Conservation (phyloP, 2,113 vertebrate genomes). For the Cathartes aura region DNA sequence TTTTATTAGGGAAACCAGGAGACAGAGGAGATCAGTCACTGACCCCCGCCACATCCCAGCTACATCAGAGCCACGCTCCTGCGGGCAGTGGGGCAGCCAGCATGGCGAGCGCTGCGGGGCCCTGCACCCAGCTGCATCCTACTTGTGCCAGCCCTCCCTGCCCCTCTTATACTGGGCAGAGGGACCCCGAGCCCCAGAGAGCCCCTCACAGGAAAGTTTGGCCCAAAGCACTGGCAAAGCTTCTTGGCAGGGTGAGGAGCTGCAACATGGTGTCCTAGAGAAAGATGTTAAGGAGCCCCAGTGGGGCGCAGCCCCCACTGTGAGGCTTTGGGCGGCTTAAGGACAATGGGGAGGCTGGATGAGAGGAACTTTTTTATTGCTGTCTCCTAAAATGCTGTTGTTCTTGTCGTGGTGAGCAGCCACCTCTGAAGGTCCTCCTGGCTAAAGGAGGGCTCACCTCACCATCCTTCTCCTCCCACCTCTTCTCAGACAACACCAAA, state of each 20-base stretch:
- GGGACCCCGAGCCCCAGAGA: not conserved
- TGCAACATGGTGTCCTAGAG: not conserved
- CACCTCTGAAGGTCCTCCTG: not conserved
- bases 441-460: not conserved
- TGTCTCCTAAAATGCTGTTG: not conserved
- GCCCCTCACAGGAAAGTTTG: not conserved
- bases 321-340: not conserved
- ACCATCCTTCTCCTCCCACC: not conserved
- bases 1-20: not conserved
- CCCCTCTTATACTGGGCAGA: not conserved
- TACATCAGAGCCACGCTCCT: not conserved
- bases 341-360: not conserved
- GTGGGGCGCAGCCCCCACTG: fast-evolving
- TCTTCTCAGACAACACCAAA: not conserved
- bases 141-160: not conserved
- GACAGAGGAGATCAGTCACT: not conserved
- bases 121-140: not conserved
- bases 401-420: fast-evolving
- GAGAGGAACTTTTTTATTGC: not conserved
- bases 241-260: not conserved
- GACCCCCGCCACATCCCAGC: not conserved
- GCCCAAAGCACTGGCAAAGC: not conserved
- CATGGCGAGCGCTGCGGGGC: fast-evolving
- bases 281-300: not conserved
- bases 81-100: not conserved